Percentiles rank a stretch among this genome's conserved stretches.
phyloP scores from a whole-genome alignment of 1,140 invertebrate species.

The Panagrolaimus sp. region DNA sequence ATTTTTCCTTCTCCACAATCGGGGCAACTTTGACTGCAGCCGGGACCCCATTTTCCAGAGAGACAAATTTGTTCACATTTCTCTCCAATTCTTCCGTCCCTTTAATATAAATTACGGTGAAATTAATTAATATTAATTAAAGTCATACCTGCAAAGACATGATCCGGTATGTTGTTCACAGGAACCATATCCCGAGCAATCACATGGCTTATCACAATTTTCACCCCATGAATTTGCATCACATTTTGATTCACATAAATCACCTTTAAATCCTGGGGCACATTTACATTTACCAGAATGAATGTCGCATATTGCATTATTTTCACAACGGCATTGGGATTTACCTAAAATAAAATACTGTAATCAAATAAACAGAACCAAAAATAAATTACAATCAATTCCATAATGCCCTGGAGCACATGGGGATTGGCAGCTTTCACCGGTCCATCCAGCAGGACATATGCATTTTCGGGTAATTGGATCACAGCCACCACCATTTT shows the following conservation, averaged over 20 bases:
- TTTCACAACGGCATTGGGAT: background rate
- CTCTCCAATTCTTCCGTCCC: conserved; percentile 50
- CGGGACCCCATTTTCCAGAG: conserved; percentile 52
- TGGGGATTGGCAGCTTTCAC: conserved; percentile 55
- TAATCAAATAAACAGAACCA: no score
- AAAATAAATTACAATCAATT: conserved; percentile 41
- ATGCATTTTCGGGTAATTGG: conserved; percentile 73
- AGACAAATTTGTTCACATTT: conserved; percentile 55
- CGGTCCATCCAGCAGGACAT: conserved; percentile 69
- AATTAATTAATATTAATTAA: conserved; percentile 70
- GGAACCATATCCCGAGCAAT: conserved; percentile 48
- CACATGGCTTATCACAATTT: conserved; percentile 46
- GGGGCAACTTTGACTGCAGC: conserved; percentile 54
- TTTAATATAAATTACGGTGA: conserved; percentile 68
- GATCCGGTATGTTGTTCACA: conserved; percentile 53
- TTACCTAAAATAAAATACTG: no score
- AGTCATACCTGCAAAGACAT: conserved; percentile 67
- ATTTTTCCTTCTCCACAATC: conserved; percentile 79
- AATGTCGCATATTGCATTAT: background rate
- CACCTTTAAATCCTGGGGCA: conserved; percentile 77
- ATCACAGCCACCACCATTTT: conserved; percentile 80
- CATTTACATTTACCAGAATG: conserved; percentile 75
- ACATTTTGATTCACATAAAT: conserved; percentile 59
- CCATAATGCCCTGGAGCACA: conserved; percentile 60
- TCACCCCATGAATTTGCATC: conserved; percentile 56